Percentiles rank a stretch among this genome's conserved stretches.
These are phyloP conservation scores for Glaucomys volans DNA, from an alignment of 2,113 vertebrate genomes.

Conservation along the genomic window DNA sequence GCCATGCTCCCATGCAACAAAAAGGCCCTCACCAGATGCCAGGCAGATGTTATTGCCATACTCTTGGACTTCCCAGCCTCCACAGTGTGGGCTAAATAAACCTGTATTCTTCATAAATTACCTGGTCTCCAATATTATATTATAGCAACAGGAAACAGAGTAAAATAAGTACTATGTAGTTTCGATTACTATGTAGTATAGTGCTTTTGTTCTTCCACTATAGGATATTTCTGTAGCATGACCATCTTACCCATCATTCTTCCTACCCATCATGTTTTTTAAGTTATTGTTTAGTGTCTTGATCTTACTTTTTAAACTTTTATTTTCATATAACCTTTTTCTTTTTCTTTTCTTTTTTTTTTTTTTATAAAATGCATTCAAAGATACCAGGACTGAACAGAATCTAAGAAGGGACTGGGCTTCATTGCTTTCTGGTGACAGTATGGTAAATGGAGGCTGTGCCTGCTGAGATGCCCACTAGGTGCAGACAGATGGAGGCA, in stretches of 20 bases:
- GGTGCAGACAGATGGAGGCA: too few relatives aligned
- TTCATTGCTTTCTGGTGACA: too few relatives aligned
- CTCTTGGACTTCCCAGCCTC: background rate
- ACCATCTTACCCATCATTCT: constrained; percentile 19
- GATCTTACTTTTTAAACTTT: constrained; percentile 12
- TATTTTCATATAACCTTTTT: constrained; percentile 31
- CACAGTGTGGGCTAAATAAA: background rate
- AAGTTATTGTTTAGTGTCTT: constrained; percentile 19
- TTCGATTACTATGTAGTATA: background rate
- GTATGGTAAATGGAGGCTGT: too few relatives aligned
- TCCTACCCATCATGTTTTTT: background rate
- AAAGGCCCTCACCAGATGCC: background rate
- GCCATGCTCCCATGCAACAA: background rate
- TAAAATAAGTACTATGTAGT: background rate
- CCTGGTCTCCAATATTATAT: background rate
- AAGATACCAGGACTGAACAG: too few relatives aligned
- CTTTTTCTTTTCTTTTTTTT: too few relatives aligned
- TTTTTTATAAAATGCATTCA: too few relatives aligned
- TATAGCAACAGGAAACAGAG: background rate
- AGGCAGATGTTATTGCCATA: background rate
- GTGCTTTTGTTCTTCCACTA: background rate
- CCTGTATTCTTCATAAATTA: background rate
- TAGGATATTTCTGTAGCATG: background rate
- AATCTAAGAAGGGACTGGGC: too few relatives aligned
- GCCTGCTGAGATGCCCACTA: too few relatives aligned